phyloP scores from a whole-genome alignment of 1,140 invertebrate species.

The roundworm (Caenorhabditis elegans) region WBcel235 BX284603.4:9643501-9644000 shows the following conservation, averaged over 20 bases:
- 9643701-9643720: no score
- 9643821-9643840: neutral
- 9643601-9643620: neutral
- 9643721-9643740: no score
- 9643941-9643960: neutral
- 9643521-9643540: slow-evolving; percentile 1
- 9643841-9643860: neutral
- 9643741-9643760: no score
- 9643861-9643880: neutral
- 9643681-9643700: neutral
- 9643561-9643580: slow-evolving; percentile 25
- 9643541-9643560: neutral
- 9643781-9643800: neutral
- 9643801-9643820: neutral
- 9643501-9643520: no score
- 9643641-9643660: slow-evolving; percentile 32
- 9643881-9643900: neutral
- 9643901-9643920: neutral
- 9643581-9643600: neutral
- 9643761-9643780: slow-evolving; percentile 9
- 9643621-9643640: neutral
- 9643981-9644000: neutral
- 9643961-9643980: neutral
- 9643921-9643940: neutral
- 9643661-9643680: slow-evolving; percentile 32